These are phyloP conservation scores for Agrochola circellaris DNA, from an alignment of 2,888 invertebrate species.

Conservation along the genomic window DNA sequence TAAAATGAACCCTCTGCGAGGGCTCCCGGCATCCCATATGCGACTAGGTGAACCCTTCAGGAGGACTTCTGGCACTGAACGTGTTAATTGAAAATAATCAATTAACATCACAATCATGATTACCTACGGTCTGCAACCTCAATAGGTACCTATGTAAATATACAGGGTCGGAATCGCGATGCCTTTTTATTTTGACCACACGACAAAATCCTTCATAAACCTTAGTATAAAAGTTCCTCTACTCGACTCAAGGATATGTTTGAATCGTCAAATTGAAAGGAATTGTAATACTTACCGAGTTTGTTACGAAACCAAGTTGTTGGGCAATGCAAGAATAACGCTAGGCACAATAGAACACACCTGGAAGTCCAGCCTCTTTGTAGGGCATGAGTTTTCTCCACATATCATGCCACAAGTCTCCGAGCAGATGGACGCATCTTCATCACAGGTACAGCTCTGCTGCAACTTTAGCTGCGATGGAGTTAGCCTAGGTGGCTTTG, in stretches of 20 bases:
- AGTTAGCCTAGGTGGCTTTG: conserved; percentile 83
- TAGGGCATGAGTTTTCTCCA: conserved; percentile 60
- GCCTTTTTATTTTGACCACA: neutral
- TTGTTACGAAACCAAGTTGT: neutral
- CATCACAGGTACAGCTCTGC: conserved; percentile 86
- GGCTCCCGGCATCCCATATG: no score
- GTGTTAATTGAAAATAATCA: neutral
- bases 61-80: no score
- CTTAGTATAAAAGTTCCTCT: no score
- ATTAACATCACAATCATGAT: neutral
- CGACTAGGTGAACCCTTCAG: no score
- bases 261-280: neutral
- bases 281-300: neutral
- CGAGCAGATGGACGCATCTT: conserved; percentile 82
- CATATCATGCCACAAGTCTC: conserved; percentile 80
- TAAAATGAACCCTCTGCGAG: no score
- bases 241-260: neutral
- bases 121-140: neutral
- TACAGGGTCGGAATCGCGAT: neutral
- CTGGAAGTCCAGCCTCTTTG: conserved; percentile 82
- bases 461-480: conserved; percentile 83
- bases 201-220: neutral
- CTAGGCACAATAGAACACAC: conserved; percentile 47
- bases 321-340: neutral
- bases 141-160: neutral